Base-by-base conservation (phyloP, 1,140 invertebrate genomes). In the Halotydeus destructor region DNA sequence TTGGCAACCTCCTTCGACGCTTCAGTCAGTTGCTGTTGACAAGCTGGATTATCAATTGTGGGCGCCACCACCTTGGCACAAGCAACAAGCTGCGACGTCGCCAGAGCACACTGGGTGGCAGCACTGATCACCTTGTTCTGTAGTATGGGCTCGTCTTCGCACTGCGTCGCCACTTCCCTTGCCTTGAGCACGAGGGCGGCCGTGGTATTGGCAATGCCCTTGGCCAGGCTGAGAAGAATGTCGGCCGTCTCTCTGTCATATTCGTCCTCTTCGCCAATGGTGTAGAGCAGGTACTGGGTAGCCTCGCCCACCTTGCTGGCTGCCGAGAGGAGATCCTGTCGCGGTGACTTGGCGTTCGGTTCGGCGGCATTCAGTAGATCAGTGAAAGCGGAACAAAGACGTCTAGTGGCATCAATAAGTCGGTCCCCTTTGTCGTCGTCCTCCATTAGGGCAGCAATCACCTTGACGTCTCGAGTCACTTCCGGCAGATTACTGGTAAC, bases 401-500 rank as follows among this genome's bases (percentile, higher is more conserved):
- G 76, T 45, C 84, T 67, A 0, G 94, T 83, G 12, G 94, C 93
- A 50, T 89, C 81, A 39, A 98, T 59, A 11, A 99, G 64, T 44
- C 73, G 71, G 48, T 86, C 82, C 0, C 85, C 85, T 51, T 74
- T 75, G 27, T 72, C 64, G 49, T 76, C 71, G 45, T 91, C 85
- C 18, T 71, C 70, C 72, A 93, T 84, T 0, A 97, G 65, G 0
- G 88, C 84, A 6, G 91, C 89, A 49, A 99, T 78, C 69, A 93
- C 79, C 43, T 79, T 73, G 1, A 98, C 85, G 49, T 78, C 86
- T 54, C 84, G 81, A 0, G 86, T 84, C 68, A 98, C 86, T 62
- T 96, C 85, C 0, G 89, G 86, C 44, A 98, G 65, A 53, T 94
- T 96, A 41, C 75, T 84, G 6, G 88, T 83, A 58, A 98, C 98